These are phyloP conservation scores for Mesochorus sp. DNA, from an alignment of 2,888 invertebrate genomes.

Conservation along the genomic window DNA sequence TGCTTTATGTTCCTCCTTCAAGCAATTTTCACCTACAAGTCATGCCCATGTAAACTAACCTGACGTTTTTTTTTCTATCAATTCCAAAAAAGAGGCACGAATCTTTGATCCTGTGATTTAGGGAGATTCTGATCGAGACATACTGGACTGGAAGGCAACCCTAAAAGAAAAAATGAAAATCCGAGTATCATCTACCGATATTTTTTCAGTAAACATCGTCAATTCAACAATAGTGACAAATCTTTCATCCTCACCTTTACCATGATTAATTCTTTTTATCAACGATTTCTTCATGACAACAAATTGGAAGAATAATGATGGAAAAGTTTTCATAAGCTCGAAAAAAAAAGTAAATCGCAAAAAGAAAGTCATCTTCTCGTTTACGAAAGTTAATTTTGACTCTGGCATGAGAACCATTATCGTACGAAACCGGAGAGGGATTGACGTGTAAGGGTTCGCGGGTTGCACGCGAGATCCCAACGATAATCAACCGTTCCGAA, in stretches of 20 bases:
- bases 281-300: too few relatives aligned
- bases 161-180: not conserved
- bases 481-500: conserved; percentile 20
- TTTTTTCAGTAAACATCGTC: too few relatives aligned
- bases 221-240: too few relatives aligned
- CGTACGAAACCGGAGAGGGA: not conserved
- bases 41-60: conserved; percentile 11
- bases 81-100: not conserved
- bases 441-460: not conserved
- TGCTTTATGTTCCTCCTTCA: not conserved
- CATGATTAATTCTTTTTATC: too few relatives aligned
- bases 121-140: conserved; percentile 6
- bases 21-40: not conserved
- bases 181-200: not conserved
- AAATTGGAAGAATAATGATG: not conserved
- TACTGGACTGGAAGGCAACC: not conserved
- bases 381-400: not conserved
- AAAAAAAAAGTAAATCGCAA: not conserved
- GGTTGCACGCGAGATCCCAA: conserved; percentile 15
- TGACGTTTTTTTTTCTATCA: not conserved
- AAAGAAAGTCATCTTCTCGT: not conserved
- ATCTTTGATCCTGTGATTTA: conserved; percentile 23
- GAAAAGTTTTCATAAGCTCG: not conserved
- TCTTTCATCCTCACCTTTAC: too few relatives aligned
- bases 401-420: not conserved